Percentiles rank a stretch among this genome's conserved stretches.
phyloP scores from a whole-genome alignment of 2,113 vertebrate species.

The Pedetes capensis region DNA sequence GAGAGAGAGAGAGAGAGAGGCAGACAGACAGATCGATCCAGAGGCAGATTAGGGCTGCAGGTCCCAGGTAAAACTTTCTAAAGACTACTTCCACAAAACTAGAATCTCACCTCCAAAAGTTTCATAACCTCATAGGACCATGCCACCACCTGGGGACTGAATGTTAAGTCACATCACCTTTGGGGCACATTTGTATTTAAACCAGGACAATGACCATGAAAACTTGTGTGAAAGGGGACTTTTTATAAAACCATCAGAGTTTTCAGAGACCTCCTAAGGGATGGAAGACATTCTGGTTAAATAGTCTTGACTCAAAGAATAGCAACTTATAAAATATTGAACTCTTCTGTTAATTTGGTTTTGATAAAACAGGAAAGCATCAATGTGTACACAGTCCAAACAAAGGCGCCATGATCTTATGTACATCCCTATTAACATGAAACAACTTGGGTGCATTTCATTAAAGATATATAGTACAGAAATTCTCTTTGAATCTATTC shows the following conservation, averaged over 20 bases:
- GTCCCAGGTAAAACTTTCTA: no score
- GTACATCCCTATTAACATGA: background rate
- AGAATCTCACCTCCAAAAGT: no score
- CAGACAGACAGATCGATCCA: no score
- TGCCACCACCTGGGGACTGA: no score
- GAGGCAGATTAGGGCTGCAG: no score
- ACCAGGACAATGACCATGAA: background rate
- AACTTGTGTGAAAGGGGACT: background rate
- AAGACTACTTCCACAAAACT: no score
- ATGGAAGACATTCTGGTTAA: background rate
- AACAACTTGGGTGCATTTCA: background rate
- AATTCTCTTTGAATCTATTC: constrained; percentile 15
- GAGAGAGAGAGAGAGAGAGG: no score
- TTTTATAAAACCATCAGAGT: background rate
- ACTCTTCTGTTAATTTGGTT: background rate
- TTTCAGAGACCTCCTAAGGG: background rate
- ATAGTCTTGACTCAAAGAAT: background rate
- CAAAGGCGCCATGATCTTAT: background rate
- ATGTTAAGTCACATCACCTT: no score
- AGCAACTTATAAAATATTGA: background rate
- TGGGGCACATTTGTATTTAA: no score
- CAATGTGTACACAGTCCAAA: background rate
- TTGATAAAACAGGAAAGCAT: background rate
- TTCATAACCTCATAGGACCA: no score
- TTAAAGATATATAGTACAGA: background rate